Base-by-base conservation (phyloP, 1,140 invertebrate species). In the Coptotermes formosanus region DNA sequence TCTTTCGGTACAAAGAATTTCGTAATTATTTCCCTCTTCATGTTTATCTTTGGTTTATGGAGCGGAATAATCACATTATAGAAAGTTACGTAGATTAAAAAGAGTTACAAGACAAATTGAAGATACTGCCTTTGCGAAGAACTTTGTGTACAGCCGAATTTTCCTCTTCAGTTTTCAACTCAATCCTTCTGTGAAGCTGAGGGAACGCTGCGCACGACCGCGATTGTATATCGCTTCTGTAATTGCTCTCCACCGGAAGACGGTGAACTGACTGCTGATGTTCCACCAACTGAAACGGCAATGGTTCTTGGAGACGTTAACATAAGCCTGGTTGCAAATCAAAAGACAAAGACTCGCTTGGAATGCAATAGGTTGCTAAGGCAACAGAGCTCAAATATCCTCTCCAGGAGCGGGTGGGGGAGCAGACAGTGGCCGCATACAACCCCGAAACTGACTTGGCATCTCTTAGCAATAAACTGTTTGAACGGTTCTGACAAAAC, bases 281-380 rank as follows among this genome's bases (percentile, higher is more conserved):
- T 30, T 75, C 64, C 64, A 8, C 64, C 64, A 75, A 75, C 8
- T 75, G 64, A 75, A 75, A 75, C 14, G 16, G 64, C 64, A 75
- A n/a, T 75, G 25, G 25, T 30, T 25, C 64, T 75, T 75, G n/a
- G n/a, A 75, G 25, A 75, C 64, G 64, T 75, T 75, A 75, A 75
- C 64, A 8, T 75, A 75, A 75, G 64, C 64, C 8, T 6, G 64
- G 8, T 75, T n/a, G 64, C 64, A 75, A 75, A 75, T 75, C 64
- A 75, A 75, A 75, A 75, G 64, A 75, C 64, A 75, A 75, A 75
- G 64, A 75, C 64, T n/a, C 64, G 64, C 64, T 75, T 75, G 64
- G 64, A 8, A 75, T 75, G 25, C 25, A 30, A 25, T 30, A 75
- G n/a, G 64, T 75, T 30, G 64, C n/a, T 75, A 75, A 75, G 64